Conservation (phyloP, 2,797 vertebrate species). For the Rousettus madagascariensis region DNA sequence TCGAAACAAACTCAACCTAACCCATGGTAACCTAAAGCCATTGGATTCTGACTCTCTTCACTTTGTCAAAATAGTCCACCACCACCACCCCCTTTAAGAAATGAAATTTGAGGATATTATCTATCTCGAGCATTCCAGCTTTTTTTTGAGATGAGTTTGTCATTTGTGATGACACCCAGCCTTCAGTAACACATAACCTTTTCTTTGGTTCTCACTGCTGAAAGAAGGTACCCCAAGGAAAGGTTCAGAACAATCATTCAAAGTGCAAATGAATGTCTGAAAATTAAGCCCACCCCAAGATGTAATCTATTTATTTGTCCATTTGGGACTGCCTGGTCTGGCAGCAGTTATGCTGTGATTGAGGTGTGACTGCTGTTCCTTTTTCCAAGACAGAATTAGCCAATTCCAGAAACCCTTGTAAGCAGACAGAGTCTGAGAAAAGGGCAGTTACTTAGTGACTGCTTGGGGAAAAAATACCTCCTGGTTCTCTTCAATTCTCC, state of each 20-base stretch:
- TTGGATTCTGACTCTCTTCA: not conserved
- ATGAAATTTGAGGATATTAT: not conserved
- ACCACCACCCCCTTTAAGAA: not conserved
- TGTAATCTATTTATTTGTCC: conserved; percentile 35
- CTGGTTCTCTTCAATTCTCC: not conserved
- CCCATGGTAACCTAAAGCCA: not conserved
- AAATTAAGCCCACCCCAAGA: conserved; percentile 45
- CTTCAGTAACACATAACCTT: not conserved
- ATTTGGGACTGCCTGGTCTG: conserved; percentile 52
- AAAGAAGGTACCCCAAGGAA: conserved; percentile 12
- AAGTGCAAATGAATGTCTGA: conserved; percentile 36
- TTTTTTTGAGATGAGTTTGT: conserved; percentile 19
- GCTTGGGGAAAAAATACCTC: too few relatives aligned
- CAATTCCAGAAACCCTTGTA: not conserved
- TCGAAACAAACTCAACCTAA: not conserved
- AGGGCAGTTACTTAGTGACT: not conserved
- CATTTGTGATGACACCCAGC: not conserved
- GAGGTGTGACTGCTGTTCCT: conserved; percentile 16
- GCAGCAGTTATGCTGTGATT: conserved; percentile 37
- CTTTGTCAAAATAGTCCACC: not conserved
- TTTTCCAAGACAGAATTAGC: conserved; percentile 48
- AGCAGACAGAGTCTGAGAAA: conserved; percentile 8
- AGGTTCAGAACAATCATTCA: conserved; percentile 14
- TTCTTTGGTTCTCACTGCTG: conserved; percentile 2
- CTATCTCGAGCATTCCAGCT: not conserved